phyloP scores from a whole-genome alignment of 2,113 vertebrate species.

The Nicator chloris region DNA sequence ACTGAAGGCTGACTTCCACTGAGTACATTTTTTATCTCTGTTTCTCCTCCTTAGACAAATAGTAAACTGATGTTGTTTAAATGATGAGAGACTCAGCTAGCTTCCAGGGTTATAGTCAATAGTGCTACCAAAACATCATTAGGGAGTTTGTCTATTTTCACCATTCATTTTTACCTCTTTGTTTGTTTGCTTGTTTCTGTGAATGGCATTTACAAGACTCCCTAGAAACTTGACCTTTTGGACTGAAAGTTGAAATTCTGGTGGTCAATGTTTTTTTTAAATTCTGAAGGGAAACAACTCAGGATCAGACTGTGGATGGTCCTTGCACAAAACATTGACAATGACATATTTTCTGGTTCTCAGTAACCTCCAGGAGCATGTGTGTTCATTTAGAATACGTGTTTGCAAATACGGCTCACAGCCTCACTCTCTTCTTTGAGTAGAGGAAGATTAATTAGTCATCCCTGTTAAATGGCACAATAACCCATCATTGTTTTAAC shows the following conservation, averaged over 20 bases:
- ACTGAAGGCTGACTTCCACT: not conserved
- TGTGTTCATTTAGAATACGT: not conserved
- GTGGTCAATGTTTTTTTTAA: not conserved
- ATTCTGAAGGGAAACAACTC: not conserved
- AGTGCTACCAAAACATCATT: not conserved
- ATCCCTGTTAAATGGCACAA: not conserved
- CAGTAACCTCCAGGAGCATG: not conserved
- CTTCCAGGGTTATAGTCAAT: not conserved
- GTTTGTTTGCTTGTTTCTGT: not conserved
- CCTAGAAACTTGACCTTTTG: not conserved
- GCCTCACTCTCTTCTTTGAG: not conserved
- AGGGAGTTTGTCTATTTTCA: not conserved
- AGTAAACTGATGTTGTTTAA: not conserved
- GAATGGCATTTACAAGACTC: not conserved
- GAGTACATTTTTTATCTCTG: not conserved
- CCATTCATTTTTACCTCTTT: not conserved
- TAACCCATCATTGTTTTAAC: not conserved
- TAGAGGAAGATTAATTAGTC: not conserved
- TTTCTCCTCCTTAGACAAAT: not conserved
- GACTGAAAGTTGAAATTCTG: not conserved
- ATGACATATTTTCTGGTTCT: not conserved
- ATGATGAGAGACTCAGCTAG: not conserved
- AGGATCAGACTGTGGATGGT: not conserved
- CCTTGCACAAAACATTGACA: not conserved
- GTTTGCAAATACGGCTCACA: not conserved